Conservation (phyloP, 2,797 vertebrate genomes). For the Sibirionetta formosa region DNA sequence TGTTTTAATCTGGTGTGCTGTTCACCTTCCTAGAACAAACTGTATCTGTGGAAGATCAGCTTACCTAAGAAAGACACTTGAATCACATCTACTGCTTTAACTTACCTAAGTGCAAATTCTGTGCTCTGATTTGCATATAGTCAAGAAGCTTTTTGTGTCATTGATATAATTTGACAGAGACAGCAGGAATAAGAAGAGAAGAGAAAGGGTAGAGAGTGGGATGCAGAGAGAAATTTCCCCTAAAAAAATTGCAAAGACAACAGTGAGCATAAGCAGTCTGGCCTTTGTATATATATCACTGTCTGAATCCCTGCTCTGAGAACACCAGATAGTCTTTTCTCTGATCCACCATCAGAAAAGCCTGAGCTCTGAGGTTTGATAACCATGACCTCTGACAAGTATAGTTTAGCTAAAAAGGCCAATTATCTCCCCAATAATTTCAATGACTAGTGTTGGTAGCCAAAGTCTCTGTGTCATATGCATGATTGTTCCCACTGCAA, state of each 20-base stretch:
- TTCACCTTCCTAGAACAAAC: not conserved
- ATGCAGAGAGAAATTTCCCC: not conserved
- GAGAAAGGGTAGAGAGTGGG: not conserved
- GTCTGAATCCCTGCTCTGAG: accelerated
- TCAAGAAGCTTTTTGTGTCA: not conserved
- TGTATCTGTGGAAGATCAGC: not conserved
- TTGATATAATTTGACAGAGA: not conserved
- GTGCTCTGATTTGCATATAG: not conserved
- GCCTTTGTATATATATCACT: not conserved
- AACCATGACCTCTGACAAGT: no score
- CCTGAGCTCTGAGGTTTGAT: no score
- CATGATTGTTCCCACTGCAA: not conserved
- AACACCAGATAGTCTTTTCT: not conserved
- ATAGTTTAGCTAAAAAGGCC: no score
- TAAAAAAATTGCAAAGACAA: not conserved
- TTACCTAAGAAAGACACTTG: not conserved
- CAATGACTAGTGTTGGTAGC: not conserved
- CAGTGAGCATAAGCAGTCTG: not conserved
- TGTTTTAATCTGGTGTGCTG: accelerated
- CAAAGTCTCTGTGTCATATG: no score
- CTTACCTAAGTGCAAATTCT: not conserved
- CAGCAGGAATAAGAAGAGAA: not conserved
- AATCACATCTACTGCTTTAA: not conserved
- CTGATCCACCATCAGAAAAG: not conserved
- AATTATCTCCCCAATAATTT: not conserved